These are phyloP conservation scores for Papilio aristodemus DNA, from an alignment of 1,140 invertebrate species.

Conservation along the genomic window DNA sequence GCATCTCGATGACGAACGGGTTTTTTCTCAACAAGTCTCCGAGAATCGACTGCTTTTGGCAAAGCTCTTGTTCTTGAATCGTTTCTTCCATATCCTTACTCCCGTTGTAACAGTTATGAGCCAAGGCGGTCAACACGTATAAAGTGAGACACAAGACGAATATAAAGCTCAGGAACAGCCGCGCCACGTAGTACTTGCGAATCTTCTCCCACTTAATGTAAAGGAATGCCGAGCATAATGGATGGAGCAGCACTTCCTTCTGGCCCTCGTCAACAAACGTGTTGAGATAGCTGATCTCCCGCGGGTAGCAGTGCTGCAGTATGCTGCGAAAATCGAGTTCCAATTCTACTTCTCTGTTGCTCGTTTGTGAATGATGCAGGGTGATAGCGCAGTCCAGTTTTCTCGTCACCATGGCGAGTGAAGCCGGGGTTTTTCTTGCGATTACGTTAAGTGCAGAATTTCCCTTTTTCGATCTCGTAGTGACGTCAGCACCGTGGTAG, in stretches of 20 bases:
- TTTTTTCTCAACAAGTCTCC: constrained; percentile 86
- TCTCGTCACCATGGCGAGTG: constrained; percentile 87
- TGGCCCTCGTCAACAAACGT: constrained; percentile 92
- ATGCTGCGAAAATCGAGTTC: constrained; percentile 90
- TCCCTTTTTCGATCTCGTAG: constrained; percentile 90
- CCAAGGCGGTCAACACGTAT: constrained; percentile 88
- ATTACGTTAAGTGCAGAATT: constrained; percentile 91
- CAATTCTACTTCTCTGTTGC: constrained; percentile 89
- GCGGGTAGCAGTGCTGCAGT: constrained; percentile 87
- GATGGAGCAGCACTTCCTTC: constrained; percentile 90
- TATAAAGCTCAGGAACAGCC: constrained; percentile 89
- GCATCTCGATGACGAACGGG: constrained; percentile 87
- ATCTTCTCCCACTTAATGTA: constrained; percentile 94
- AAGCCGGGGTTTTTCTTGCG: constrained; percentile 89
- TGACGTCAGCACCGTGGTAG: constrained; percentile 91
- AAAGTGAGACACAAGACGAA: constrained; percentile 89
- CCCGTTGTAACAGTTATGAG: constrained; percentile 89
- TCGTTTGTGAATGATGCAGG: constrained; percentile 87
- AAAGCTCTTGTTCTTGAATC: constrained; percentile 85
- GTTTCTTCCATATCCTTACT: constrained; percentile 86
- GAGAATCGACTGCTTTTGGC: constrained; percentile 87
- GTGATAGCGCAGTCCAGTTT: constrained; percentile 89
- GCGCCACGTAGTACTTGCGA: constrained; percentile 90
- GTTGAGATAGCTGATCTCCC: constrained; percentile 90
- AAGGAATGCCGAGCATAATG: constrained; percentile 90